Conservation (phyloP, 1,140 invertebrate species). For the Mycetomoellerius zeteki region DNA sequence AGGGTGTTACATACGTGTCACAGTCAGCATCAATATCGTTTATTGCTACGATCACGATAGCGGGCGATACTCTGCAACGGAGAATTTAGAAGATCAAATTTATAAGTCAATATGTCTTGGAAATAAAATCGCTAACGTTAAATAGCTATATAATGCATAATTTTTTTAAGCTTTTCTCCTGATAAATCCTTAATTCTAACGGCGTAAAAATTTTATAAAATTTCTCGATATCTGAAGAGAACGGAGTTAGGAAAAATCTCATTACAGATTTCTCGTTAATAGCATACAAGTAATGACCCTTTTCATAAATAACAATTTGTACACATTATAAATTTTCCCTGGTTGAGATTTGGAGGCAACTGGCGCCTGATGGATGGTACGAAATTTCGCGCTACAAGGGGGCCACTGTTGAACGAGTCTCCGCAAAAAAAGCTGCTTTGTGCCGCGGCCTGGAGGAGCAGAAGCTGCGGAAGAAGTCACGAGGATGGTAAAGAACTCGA, state of each 20-base stretch:
- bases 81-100: background rate
- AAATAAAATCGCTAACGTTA: background rate
- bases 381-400: slow-evolving; percentile 72
- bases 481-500: slow-evolving; percentile 39
- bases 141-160: background rate
- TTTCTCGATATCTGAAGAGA: background rate
- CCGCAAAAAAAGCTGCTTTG: slow-evolving; percentile 67
- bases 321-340: background rate
- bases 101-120: background rate
- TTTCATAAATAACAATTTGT: background rate
- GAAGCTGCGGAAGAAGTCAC: slow-evolving; percentile 64
- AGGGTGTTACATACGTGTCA: slow-evolving; percentile 70
- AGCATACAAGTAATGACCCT: background rate
- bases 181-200: background rate
- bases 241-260: background rate
- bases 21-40: slow-evolving; percentile 61
- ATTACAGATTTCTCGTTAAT: background rate
- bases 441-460: slow-evolving; percentile 52
- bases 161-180: background rate
- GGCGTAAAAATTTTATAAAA: background rate
- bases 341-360: slow-evolving; percentile 38
- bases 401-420: slow-evolving; percentile 62
- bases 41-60: slow-evolving; percentile 14
- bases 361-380: slow-evolving; percentile 19
- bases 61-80: background rate